Conservation (phyloP, 2,888 invertebrate genomes). For the Linnaemya vulpina region DNA sequence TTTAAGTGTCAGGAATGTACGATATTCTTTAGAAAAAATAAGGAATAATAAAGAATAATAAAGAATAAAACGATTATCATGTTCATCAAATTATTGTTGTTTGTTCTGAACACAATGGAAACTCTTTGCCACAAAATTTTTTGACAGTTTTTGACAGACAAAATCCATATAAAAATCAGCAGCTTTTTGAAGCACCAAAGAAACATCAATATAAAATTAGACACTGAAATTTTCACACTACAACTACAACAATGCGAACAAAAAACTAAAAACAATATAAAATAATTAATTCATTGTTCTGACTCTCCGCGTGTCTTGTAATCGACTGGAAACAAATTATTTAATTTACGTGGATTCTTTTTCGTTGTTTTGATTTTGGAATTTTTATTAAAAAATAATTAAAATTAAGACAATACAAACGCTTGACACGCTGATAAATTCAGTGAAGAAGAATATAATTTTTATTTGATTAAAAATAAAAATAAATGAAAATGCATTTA, state of each 20-base stretch:
- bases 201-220: not conserved
- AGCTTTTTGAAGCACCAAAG: conserved; percentile 11
- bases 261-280: not conserved
- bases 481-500: too few relatives aligned
- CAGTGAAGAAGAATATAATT: too few relatives aligned
- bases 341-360: not conserved
- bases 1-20: conserved; percentile 42
- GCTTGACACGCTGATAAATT: conserved; percentile 1
- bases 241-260: conserved; percentile 42
- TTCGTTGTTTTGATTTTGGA: not conserved
- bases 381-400: conserved; percentile 49
- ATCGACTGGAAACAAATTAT: conserved; percentile 38
- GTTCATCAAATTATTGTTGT: conserved; percentile 33
- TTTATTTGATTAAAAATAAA: too few relatives aligned
- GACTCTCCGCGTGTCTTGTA: conserved; percentile 28
- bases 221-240: conserved; percentile 57
- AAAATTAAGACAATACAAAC: conserved; percentile 50
- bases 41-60: too few relatives aligned
- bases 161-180: conserved; percentile 35
- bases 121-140: conserved; percentile 41
- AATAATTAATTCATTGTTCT: conserved; percentile 53
- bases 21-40: not conserved
- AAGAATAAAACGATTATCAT: conserved; percentile 12
- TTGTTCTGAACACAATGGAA: conserved; percentile 9
- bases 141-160: conserved; percentile 34